Base-by-base conservation (phyloP, 2,888 invertebrate genomes). In the Dione juno region DNA sequence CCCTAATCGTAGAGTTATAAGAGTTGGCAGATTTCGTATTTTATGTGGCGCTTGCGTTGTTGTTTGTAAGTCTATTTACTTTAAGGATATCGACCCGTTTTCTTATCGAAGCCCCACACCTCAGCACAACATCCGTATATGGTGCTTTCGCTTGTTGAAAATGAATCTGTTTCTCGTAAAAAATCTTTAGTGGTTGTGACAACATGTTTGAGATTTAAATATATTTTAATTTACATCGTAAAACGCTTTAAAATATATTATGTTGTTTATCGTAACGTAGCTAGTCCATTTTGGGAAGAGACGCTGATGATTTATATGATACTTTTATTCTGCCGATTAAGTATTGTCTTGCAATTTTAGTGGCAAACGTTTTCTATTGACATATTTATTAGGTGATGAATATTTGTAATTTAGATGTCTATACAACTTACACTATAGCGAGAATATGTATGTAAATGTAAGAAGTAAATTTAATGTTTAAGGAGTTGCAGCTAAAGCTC, bases 151-250 rank as follows among this genome's bases (percentile, higher is more conserved):
- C 85, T 88, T 86, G 80, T 85, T 84, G 75, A 79, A 78, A 80
- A 77, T 78, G 11, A 41, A 77, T 76, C 80, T 83, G 81, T 83
- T 78, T 77, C 77, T 75, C 77, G 75, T 76, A 80, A 82, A 82
- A 82, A 84, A 83, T 84, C 84, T 82, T 82, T 83, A 86, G 87
- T 83, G 85, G 90, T 89, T 90, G 88, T 90, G 89, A 89, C 85
- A 84, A 87, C 84, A 83, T 78, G 81, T 83, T 84, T 84, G 85
- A 88, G 82, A 86, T 86, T 85, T 77, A 80, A 81, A 81, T 80
- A 80, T 81, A 78, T 81, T 82, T 82, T 83, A 82, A 84, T 79
- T 82, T 80, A 80, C 64, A 19, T 80, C 79, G 78, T 80, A 77
- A 76, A 80, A 79, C 71, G 81, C 81, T 84, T 83, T 82, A 82